A percentile compares a stretch with the other conserved stretches of the same genome.
These are phyloP conservation scores for Neoaliturus tenellus DNA, from an alignment of 2,888 invertebrate species.

Conservation along the genomic window DNA sequence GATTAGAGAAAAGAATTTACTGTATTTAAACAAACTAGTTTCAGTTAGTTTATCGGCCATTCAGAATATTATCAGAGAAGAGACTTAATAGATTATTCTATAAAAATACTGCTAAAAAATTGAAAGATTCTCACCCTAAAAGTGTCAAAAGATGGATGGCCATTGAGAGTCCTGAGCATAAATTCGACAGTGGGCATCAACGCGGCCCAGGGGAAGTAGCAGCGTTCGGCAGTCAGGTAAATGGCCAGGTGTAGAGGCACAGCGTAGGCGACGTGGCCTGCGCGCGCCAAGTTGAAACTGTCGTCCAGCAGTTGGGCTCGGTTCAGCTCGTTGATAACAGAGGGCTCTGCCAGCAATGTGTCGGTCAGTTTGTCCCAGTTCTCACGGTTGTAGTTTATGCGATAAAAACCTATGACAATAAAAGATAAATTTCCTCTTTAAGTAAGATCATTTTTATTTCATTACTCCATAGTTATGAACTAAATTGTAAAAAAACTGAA, in stretches of 20 bases:
- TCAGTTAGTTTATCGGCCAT: no score
- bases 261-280: background rate
- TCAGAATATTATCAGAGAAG: no score
- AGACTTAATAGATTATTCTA: no score
- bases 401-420: constrained; percentile 81
- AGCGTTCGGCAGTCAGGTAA: background rate
- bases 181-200: background rate
- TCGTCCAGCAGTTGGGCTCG: constrained; percentile 90
- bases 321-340: constrained; percentile 79
- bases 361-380: constrained; percentile 76
- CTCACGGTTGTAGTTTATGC: constrained; percentile 79
- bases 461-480: no score
- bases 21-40: no score
- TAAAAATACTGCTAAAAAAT: no score
- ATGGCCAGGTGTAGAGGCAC: background rate
- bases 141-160: background rate
- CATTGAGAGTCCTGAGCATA: background rate
- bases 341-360: constrained; percentile 73
- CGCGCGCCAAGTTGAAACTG: constrained; percentile 79
- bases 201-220: constrained; percentile 39
- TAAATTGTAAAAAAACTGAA: no score
- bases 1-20: no score
- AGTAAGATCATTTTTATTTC: no score
- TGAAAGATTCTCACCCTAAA: constrained; percentile 13
- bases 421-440: no score